phyloP scores from a whole-genome alignment of 2,888 invertebrate species.

The Liopterus haemorrhoidalis region DNA sequence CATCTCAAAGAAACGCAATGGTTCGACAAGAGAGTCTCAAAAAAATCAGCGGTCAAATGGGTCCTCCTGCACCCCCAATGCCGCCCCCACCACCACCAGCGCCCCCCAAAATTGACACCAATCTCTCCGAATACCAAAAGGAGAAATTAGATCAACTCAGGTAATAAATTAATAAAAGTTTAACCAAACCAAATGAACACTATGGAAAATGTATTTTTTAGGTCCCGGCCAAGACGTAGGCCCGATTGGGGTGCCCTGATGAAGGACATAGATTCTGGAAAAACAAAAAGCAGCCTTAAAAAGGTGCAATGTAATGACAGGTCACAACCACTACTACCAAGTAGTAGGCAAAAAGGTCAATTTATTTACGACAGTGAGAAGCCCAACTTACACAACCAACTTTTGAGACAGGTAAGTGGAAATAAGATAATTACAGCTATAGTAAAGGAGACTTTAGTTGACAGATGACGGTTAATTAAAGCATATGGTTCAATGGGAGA shows the following conservation, averaged over 20 bases:
- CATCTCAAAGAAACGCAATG: conserved; percentile 40
- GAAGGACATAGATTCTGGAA: conserved; percentile 83
- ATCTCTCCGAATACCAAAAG: conserved; percentile 55
- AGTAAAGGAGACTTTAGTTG: too few relatives aligned
- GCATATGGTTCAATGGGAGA: too few relatives aligned
- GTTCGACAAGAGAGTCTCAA: conserved; percentile 42
- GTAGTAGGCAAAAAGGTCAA: conserved; percentile 65
- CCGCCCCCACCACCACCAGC: conserved; percentile 62
- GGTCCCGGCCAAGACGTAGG: conserved; percentile 67
- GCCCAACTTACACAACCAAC: conserved; percentile 69
- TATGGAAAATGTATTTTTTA: conserved; percentile 28
- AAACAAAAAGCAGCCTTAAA: conserved; percentile 65
- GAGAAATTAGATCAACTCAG: conserved; percentile 66
- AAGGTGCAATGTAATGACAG: conserved; percentile 83
- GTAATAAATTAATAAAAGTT: too few relatives aligned
- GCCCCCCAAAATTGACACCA: conserved; percentile 60
- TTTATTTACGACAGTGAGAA: conserved; percentile 86
- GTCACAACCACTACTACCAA: conserved; percentile 51
- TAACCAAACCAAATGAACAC: too few relatives aligned
- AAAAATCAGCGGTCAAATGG: conserved; percentile 34
- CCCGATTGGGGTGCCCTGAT: conserved; percentile 88
- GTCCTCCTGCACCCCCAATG: conserved; percentile 39
- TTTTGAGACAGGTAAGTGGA: conserved; percentile 57
- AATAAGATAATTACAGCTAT: too few relatives aligned
- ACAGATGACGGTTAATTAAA: too few relatives aligned